These are phyloP conservation scores for Scaptodrosophila latifasciaeformis DNA, from an alignment of 2,888 invertebrate species.

Conservation along the genomic window DNA sequence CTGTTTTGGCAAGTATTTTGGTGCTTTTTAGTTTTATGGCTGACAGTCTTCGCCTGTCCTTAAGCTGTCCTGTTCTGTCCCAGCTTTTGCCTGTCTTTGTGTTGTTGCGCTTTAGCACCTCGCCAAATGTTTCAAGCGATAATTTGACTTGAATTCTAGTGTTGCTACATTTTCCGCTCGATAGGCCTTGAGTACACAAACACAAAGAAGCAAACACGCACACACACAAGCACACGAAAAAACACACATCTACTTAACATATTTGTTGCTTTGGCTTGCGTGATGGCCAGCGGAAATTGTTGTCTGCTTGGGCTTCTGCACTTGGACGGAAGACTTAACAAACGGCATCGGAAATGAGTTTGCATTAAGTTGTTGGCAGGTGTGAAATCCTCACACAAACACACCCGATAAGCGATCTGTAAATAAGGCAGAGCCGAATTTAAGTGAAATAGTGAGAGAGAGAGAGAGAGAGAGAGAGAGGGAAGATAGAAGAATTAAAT, in stretches of 20 bases:
- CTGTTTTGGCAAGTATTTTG: conserved; percentile 26
- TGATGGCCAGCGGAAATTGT: conserved; percentile 24
- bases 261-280: no score
- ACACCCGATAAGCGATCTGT: no score
- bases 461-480: no score
- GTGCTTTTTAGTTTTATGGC: conserved; percentile 36
- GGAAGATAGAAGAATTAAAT: no score
- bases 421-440: no score
- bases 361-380: conserved; percentile 1
- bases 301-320: neutral
- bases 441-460: no score
- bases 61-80: conserved; percentile 7
- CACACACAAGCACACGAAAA: neutral
- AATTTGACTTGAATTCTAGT: conserved; percentile 30
- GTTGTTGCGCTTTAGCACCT: conserved; percentile 40
- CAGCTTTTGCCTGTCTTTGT: conserved; percentile 4
- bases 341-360: conserved; percentile 19
- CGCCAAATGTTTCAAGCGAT: conserved; percentile 29
- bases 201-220: neutral
- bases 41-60: conserved; percentile 17
- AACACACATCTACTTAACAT: no score
- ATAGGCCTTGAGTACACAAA: neutral
- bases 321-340: conserved; percentile 19
- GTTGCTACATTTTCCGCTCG: neutral
- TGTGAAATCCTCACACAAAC: conserved; percentile 10